phyloP scores from a whole-genome alignment of 2,888 invertebrate species.

The Synanthedon vespiformis region DNA sequence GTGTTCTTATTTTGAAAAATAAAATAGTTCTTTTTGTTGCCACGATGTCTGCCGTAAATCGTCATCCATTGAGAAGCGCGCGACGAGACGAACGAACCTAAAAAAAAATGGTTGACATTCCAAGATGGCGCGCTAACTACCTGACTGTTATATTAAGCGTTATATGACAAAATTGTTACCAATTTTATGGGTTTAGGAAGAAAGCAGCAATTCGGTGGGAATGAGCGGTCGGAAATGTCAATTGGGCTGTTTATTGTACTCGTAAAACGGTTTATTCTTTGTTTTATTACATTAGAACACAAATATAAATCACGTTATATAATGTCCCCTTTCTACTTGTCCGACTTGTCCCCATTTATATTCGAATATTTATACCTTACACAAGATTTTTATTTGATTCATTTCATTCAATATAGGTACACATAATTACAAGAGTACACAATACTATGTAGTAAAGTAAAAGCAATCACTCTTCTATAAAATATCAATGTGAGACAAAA shows the following conservation, averaged over 20 bases:
- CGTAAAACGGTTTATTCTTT: neutral
- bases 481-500: too few species aligned
- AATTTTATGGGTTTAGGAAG: constrained; percentile 8
- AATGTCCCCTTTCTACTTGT: neutral
- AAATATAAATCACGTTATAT: neutral
- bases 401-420: too few species aligned
- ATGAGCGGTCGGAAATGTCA: neutral
- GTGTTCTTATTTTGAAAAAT: constrained; percentile 32
- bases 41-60: constrained; percentile 62
- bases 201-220: constrained; percentile 1
- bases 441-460: too few species aligned
- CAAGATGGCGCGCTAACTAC: constrained; percentile 35
- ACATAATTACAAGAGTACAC: too few species aligned
- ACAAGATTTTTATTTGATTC: too few species aligned
- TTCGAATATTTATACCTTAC: too few species aligned
- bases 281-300: neutral
- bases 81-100: constrained; percentile 20
- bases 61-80: constrained; percentile 43
- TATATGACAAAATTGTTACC: neutral
- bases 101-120: constrained; percentile 37
- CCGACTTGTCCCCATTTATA: neutral
- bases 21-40: constrained; percentile 50
- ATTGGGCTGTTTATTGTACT: neutral
- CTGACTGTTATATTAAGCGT: constrained; percentile 15
- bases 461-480: too few species aligned